Conservation (phyloP, 2,797 vertebrate genomes). For the Eutrigla gurnardus region DNA sequence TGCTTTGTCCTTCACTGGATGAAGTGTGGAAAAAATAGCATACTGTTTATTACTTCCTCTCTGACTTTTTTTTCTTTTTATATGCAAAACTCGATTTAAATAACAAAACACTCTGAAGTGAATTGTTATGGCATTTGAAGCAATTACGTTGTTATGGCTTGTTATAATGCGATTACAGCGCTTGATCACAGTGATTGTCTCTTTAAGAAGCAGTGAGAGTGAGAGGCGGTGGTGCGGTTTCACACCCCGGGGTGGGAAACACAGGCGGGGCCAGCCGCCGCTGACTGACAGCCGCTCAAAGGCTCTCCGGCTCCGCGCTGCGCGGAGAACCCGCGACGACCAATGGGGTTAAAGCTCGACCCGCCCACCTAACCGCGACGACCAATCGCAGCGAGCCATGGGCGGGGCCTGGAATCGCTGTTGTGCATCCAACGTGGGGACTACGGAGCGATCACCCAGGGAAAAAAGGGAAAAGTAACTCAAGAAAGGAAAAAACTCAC, state of each 20-base stretch:
- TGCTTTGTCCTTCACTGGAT: constrained; percentile 8
- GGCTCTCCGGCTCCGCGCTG: constrained; percentile 46
- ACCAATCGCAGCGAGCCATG: constrained; percentile 70
- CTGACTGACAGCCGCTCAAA: constrained; percentile 80
- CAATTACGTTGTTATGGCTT: constrained; percentile 77
- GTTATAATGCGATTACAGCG: constrained; percentile 79
- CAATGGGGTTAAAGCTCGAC: constrained; percentile 64
- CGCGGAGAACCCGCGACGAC: constrained; percentile 44
- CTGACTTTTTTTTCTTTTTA: constrained; percentile 6
- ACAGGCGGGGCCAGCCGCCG: constrained; percentile 72
- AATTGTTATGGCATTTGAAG: constrained; percentile 54
- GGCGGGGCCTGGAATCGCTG: constrained; percentile 66
- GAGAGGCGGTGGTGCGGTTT: constrained; percentile 81
- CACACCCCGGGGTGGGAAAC: constrained; percentile 93
- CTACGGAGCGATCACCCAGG: constrained; percentile 55
- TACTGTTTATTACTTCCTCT: constrained; percentile 1
- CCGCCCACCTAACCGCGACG: constrained; percentile 37
- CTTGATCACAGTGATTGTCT: constrained; percentile 66
- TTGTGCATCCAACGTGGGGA: constrained; percentile 90
- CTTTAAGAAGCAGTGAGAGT: constrained; percentile 84
- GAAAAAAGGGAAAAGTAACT: constrained; percentile 75
- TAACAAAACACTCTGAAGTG: constrained; percentile 37
- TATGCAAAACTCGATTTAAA: constrained; percentile 34
- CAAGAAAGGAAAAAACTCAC: constrained; percentile 77
- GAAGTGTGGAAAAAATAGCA: not conserved